Evolutionary conservation across 1,140 invertebrate species (phyloP), one percentile per base, ranked within the genome.

Genomic region (Magallana angulata): DNA sequence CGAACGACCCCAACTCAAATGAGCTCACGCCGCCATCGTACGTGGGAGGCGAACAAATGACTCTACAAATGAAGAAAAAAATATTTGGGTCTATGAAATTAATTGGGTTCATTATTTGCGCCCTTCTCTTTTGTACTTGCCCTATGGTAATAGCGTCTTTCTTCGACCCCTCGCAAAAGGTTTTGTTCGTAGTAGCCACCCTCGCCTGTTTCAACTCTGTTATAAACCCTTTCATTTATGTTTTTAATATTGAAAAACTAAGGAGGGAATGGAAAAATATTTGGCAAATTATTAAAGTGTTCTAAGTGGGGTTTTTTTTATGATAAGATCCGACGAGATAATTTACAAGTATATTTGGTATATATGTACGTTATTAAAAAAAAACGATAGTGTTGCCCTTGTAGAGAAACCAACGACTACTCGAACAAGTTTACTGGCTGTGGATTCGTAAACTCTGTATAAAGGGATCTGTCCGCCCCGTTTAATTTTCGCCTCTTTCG

Each of bases 221-320:
- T 30, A 30, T 76, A 30, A 76, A 76, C 2, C 68, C 68, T 30
- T 76, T 76, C 30, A 76, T 76, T 30, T 76, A 76, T 76, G 68
- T 30, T 12, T 76, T 76, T 76, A 76, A 76, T 36, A 76, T 76
- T 4, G 68, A 76, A 76, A 76, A 76, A 76, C 18, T 76, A 24
- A 36, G 18, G 9, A 18, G 68, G 36, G 68, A 76, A 76, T 76
- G 18, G 68, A 76, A 76, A 76, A 24, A 11, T 76, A 36, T 76
- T 2, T 76, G 68, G 18, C 68, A 76, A 3, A 76, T 76, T 8
- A 76, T 76, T 30, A 76, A 76, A 12, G 36, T 24, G 6, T 30
- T 76, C 9, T 76, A 24, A 76, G 18, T 30, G 18, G 18, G 18
- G 24, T 24, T 48, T 5, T 48, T 48, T 48, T 48, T 48, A 48